These are phyloP conservation scores for Thunnus albacares DNA, from an alignment of 2,797 vertebrate species.

Conservation along the genomic window DNA sequence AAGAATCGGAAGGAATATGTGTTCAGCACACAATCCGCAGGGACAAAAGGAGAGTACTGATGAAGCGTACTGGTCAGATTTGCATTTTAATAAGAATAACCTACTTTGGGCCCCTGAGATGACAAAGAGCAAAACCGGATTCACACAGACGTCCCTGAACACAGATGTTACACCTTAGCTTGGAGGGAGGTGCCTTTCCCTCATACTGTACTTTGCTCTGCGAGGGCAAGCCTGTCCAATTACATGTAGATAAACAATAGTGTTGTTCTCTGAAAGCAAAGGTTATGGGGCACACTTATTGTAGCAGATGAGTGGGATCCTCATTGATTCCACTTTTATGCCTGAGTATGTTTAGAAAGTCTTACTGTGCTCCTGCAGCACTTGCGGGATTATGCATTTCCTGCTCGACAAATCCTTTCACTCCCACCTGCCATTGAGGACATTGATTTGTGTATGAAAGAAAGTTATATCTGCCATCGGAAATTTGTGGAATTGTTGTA, in stretches of 20 bases:
- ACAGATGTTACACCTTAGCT: conserved; percentile 34
- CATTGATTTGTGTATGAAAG: conserved; percentile 67
- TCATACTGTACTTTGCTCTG: conserved; percentile 23
- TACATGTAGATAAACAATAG: conserved; percentile 45
- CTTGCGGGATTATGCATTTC: conserved; percentile 57
- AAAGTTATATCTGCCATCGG: conserved; percentile 39
- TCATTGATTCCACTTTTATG: conserved; percentile 56
- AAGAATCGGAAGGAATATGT: conserved; percentile 36
- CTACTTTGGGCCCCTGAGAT: conserved; percentile 67
- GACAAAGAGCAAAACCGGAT: conserved; percentile 58
- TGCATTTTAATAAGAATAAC: conserved; percentile 81
- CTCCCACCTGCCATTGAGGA: conserved; percentile 52
- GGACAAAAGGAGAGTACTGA: conserved; percentile 53
- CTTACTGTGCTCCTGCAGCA: conserved; percentile 37
- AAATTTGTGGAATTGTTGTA: conserved; percentile 46
- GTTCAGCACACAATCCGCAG: conserved; percentile 49
- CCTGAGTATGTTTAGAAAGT: conserved; percentile 52
- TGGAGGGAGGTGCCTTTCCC: conserved; percentile 24
- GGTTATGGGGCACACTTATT: conserved; percentile 38
- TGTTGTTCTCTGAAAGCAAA: conserved; percentile 35
- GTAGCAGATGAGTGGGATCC: conserved; percentile 41
- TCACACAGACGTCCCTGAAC: conserved; percentile 50
- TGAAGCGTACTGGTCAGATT: conserved; percentile 72
- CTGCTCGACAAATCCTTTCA: conserved; percentile 57
- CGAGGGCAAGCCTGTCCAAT: conserved; percentile 38